These are phyloP conservation scores for Drosophila villosipedis DNA, from an alignment of 2,888 invertebrate genomes.

Conservation along the genomic window DNA sequence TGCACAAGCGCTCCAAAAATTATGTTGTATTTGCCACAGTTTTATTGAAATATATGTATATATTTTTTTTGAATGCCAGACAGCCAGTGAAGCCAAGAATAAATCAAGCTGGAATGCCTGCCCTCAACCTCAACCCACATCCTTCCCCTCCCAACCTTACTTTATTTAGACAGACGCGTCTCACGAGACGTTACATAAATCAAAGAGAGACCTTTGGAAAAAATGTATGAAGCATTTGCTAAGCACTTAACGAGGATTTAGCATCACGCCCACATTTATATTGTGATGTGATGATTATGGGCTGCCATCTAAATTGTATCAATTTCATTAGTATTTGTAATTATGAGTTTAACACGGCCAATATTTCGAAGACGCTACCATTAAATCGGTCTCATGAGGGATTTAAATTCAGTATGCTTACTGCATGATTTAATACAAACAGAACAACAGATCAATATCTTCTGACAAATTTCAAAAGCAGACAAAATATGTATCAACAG, in stretches of 20 bases:
- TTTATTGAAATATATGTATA: constrained; percentile 38
- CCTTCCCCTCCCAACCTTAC: not conserved
- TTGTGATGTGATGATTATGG: constrained; percentile 28
- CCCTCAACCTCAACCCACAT: not conserved
- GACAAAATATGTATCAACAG: constrained; percentile 3
- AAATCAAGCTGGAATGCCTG: constrained; percentile 45
- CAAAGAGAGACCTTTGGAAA: constrained; percentile 40
- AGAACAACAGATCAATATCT: constrained; percentile 32
- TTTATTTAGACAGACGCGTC: constrained; percentile 52
- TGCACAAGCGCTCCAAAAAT: constrained; percentile 11
- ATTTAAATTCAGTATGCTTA: constrained; percentile 2
- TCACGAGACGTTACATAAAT: constrained; percentile 54
- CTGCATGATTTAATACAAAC: constrained; percentile 63
- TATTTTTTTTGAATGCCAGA: constrained; percentile 24
- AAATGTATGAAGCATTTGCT: constrained; percentile 48
- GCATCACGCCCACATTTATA: constrained; percentile 28
- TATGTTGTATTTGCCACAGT: constrained; percentile 33
- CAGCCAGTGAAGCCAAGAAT: constrained; percentile 30
- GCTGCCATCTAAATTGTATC: constrained; percentile 40
- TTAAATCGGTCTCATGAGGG: constrained; percentile 1
- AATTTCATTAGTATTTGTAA: constrained; percentile 37
- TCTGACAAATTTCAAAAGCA: constrained; percentile 17
- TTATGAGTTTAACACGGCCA: constrained; percentile 28
- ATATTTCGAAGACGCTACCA: constrained; percentile 2
- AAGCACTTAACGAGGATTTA: constrained; percentile 67